These are phyloP conservation scores for Ennomos fuscantarius DNA, from an alignment of 2,888 invertebrate genomes.

Conservation along the genomic window DNA sequence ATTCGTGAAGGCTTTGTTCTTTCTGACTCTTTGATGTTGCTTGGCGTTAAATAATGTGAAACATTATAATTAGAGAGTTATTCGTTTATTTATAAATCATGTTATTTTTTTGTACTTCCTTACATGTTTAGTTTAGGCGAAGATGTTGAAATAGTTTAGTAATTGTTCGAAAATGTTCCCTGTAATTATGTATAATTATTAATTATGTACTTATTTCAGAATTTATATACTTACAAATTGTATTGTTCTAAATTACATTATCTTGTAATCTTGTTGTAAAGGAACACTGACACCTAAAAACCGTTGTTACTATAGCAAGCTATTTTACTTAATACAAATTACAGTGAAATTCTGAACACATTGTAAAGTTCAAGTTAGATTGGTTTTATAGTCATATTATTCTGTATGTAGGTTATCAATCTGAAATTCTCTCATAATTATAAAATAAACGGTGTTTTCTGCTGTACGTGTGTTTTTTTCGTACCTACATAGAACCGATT, in stretches of 20 bases:
- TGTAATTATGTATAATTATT: conserved; percentile 45
- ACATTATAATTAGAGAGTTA: conserved; percentile 76
- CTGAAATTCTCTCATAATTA: conserved; percentile 86
- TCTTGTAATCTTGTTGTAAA: conserved; percentile 79
- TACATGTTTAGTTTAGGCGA: conserved; percentile 73
- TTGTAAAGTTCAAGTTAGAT: conserved; percentile 82
- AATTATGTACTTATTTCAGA: conserved; percentile 70
- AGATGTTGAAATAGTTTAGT: conserved; percentile 80
- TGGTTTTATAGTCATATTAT: conserved; percentile 83
- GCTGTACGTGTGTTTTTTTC: conserved; percentile 66
- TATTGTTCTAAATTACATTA: conserved; percentile 70
- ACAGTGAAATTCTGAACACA: conserved; percentile 71
- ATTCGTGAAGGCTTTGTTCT: conserved; percentile 70
- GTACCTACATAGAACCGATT: no score
- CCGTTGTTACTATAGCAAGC: conserved; percentile 54
- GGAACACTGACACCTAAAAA: conserved; percentile 65
- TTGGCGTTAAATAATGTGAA: conserved; percentile 79
- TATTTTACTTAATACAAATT: conserved; percentile 53
- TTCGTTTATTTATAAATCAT: conserved; percentile 70
- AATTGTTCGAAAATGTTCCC: conserved; percentile 67
- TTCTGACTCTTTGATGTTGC: conserved; percentile 78
- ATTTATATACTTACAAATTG: conserved; percentile 74
- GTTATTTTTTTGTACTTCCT: conserved; percentile 70
- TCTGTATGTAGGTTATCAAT: conserved; percentile 86
- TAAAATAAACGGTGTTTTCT: conserved; percentile 87